Evolutionary conservation across 2,797 vertebrate species (phyloP).

Genomic region (Sciurus vulgaris): DNA sequence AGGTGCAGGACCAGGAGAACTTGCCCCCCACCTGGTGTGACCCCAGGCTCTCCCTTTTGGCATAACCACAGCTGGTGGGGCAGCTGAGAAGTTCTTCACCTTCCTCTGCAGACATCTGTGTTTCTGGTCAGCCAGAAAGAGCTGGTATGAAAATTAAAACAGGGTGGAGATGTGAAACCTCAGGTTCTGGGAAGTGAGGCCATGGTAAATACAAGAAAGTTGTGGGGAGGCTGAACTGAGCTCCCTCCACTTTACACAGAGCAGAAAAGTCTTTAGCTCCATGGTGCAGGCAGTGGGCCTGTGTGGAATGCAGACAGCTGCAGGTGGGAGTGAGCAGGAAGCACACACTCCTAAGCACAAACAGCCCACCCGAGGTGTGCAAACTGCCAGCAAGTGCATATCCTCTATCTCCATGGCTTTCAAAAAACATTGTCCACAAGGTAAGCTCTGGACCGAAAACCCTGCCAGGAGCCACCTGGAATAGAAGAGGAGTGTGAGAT

Average conservation of each 20-base stretch:
- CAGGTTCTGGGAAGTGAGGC: accelerated
- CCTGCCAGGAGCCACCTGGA: not conserved
- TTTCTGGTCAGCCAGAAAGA: not conserved
- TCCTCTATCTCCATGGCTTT: not conserved
- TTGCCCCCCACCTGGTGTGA: not conserved
- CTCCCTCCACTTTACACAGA: not conserved
- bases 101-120: not conserved
- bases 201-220: not conserved
- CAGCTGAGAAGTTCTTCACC: not conserved
- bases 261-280: not conserved
- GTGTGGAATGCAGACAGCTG: not conserved
- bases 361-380: too few species aligned
- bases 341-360: not conserved
- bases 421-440: not conserved
- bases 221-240: not conserved
- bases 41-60: conserved; percentile 90
- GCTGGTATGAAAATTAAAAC: not conserved
- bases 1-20: not conserved
- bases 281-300: not conserved
- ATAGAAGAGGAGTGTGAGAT: not conserved
- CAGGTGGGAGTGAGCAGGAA: not conserved
- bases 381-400: not conserved
- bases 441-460: not conserved
- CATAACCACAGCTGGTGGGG: not conserved
- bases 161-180: not conserved